Evolutionary conservation across 2,113 vertebrate genomes (phyloP), one percentile per base, ranked within the genome.

Genomic region (Ifrita kowaldi): DNA sequence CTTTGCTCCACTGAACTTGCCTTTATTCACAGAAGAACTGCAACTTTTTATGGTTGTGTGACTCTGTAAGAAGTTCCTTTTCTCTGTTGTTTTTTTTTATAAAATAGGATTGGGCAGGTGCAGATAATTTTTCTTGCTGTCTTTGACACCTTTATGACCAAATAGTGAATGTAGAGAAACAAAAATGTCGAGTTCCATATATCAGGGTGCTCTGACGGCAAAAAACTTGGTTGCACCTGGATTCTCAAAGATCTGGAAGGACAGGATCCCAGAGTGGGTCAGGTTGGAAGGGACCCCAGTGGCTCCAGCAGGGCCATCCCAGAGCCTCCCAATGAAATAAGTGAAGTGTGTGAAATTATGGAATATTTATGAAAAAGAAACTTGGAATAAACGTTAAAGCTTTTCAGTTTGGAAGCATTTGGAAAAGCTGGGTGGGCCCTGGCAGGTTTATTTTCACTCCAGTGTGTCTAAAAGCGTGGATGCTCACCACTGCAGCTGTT

Each of bases 81-180:
- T 18, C 28, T 59, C 13, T 21, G 32, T 3, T 11, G n/a, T n/a
- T 26, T 21, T 71, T 56, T 56, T 28, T 26, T 9, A 15, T 71
- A 17, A 64, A 95, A 60, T 53, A 65, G 6, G 30, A 16, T 30
- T 32, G 42, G 23, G 28, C 19, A 57, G n/a, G 70, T 47, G 17
- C 20, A 35, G 10, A 1, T 59, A 7, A 39, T 77, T 92, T 77
- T 86, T 62, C 64, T 55, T 57, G 42, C 24, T 28, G 21, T 20
- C 32, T 90, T 78, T 84, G 93, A 16, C 52, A 67, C 55, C 24
- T 95, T 95, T 92, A 81, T 84, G 75, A 44, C 35, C 68, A 41
- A 52, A 17, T 1, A 67, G 80, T 44, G 67, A 46, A 20, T 0
- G 7, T 1, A 37, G 60, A 81, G 84, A 78, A 87, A 24, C 3